These are phyloP conservation scores for Drosophila lowei DNA, from an alignment of 1,140 invertebrate species.

Conservation along the genomic window DNA sequence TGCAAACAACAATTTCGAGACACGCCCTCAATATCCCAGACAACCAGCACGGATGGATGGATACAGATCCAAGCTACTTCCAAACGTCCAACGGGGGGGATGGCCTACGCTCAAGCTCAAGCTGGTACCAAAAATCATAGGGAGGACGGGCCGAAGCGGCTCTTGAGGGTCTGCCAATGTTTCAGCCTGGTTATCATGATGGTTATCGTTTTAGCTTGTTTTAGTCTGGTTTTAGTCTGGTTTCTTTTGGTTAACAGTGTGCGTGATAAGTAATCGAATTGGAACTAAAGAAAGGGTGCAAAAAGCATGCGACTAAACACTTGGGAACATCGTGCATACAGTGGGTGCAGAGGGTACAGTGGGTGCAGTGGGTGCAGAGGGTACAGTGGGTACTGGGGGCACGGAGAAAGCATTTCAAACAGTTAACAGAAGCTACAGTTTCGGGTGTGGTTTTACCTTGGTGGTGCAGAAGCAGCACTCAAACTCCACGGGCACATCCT, in stretches of 20 bases:
- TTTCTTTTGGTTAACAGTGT: background rate
- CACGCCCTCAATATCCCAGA: conserved; percentile 18
- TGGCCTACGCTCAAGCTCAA: too few species aligned
- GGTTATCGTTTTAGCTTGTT: conserved; percentile 3
- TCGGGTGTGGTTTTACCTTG: conserved; percentile 87
- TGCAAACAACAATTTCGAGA: conserved; percentile 61
- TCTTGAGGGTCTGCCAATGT: conserved; percentile 32
- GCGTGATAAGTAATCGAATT: background rate
- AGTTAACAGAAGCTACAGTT: conserved; percentile 11
- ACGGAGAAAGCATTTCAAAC: too few species aligned
- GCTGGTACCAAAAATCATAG: too few species aligned
- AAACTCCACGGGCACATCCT: conserved; percentile 94
- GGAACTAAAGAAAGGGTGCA: conserved; percentile 46
- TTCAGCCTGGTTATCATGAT: conserved; percentile 20
- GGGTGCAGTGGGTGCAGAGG: background rate
- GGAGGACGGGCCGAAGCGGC: background rate
- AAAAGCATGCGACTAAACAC: conserved; percentile 53
- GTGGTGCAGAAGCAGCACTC: conserved; percentile 98
- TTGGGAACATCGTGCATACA: conserved; percentile 15
- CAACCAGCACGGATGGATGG: too few species aligned
- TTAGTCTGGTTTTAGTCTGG: conserved; percentile 5
- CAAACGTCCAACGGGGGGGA: too few species aligned
- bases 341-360: conserved; percentile 8
- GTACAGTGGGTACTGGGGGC: too few species aligned
- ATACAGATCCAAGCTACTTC: conserved; percentile 29